Evolutionary conservation across 2,113 vertebrate genomes (phyloP).

Genomic region (Notiomystis cincta): DNA sequence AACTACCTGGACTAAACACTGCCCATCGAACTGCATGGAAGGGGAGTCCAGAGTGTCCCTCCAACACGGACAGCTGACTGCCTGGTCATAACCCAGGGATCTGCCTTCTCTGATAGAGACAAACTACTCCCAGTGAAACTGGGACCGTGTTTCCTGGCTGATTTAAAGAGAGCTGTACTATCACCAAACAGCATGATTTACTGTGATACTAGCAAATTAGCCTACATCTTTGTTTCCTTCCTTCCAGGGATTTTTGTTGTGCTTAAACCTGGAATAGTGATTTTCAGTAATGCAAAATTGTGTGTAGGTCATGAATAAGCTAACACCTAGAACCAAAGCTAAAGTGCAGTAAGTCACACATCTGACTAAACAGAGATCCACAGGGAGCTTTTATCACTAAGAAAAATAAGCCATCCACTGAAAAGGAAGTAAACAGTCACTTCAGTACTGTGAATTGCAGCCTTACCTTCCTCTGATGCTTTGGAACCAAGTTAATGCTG

Average conservation of each 20-base stretch:
- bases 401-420: background rate
- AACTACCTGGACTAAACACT: background rate
- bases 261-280: background rate
- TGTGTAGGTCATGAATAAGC: background rate
- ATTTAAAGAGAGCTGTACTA: background rate
- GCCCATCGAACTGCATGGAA: accelerated
- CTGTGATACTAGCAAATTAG: background rate
- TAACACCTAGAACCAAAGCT: background rate
- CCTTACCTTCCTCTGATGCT: background rate
- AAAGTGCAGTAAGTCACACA: background rate
- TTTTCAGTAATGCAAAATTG: background rate
- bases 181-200: background rate
- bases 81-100: background rate
- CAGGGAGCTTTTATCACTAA: background rate
- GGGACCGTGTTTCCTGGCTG: background rate
- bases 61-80: no score
- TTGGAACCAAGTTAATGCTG: background rate
- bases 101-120: background rate
- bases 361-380: background rate
- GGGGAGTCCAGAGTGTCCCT: background rate
- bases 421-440: background rate
- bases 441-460: background rate
- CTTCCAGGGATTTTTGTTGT: background rate
- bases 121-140: background rate
- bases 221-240: background rate